Evolutionary conservation across 1,140 invertebrate species (phyloP), one percentile per base, ranked within the genome.

Genomic region (Acromyrmex echinatior): DNA sequence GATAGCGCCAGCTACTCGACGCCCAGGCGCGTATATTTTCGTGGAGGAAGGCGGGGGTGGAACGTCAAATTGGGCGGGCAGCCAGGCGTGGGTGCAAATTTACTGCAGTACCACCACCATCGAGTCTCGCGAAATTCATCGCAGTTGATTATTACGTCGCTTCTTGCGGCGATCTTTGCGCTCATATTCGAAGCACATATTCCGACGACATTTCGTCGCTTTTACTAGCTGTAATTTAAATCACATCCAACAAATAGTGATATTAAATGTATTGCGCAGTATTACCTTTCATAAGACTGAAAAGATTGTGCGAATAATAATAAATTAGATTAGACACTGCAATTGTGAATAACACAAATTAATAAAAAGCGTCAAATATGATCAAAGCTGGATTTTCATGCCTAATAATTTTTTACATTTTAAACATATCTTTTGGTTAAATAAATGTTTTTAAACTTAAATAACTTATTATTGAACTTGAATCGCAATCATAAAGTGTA

Each of bases 1-100:
- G 91, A 89, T 88, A 87, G 92, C 92, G 93, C 91, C 91, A 91
- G 91, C 79, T 91, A 92, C 86, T 84, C 65, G 31, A 71, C 49
- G 70, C 56, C 82, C 68, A 60, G 80, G 62, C 62, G 71, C 74
- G 86, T 87, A 85, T 90, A 87, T 89, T 90, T 89, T 90, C 76
- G 85, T 56, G 82, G 51, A 2, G 35, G 51, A 12, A 56, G 14
- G 66, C 74, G 68, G 58, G 74, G 39, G 49, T 31, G 58, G 78
- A 68, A 60, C 53, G 35, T 70, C 51, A 84, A 90, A 86, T 86
- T 89, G 88, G 78, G 49, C 63, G 77, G 70, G 65, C 62, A 39
- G 68, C 70, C 79, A 77, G 82, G 88, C 68, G 86, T 90, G 86
- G 89, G 88, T 90, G 89, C 88, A 90, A 87, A 90, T 90, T 90